Percentiles rank a stretch among this genome's conserved stretches.
These are phyloP conservation scores for Xestia c-nigrum DNA, from an alignment of 2,888 invertebrate species.

Conservation along the genomic window DNA sequence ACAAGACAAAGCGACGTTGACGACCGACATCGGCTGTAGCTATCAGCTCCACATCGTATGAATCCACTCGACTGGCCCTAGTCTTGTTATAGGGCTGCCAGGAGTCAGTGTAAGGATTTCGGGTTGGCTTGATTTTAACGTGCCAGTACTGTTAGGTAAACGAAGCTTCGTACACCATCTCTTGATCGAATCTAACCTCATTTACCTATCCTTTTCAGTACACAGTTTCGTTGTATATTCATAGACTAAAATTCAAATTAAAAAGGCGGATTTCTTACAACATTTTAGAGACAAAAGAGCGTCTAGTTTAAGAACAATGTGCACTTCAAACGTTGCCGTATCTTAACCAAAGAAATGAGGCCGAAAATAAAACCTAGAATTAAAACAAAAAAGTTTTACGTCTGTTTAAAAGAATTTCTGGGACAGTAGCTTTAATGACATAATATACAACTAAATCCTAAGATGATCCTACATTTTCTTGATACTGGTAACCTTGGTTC, in stretches of 20 bases:
- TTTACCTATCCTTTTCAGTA: conserved; percentile 1
- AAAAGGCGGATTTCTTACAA: background rate
- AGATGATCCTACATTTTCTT: conserved; percentile 39
- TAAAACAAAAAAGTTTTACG: conserved; percentile 39
- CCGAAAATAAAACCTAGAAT: conserved; percentile 45
- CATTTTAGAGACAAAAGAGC: conserved; percentile 28
- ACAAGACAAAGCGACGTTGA: conserved; percentile 89
- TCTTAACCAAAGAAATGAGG: conserved; percentile 16
- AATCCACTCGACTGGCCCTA: conserved; percentile 77
- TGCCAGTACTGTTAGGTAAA: conserved; percentile 34
- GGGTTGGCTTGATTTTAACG: conserved; percentile 51
- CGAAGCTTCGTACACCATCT: conserved; percentile 24
- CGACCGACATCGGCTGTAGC: conserved; percentile 85
- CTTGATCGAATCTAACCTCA: conserved; percentile 19
- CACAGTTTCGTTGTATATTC: background rate
- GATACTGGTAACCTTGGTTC: conserved; percentile 45
- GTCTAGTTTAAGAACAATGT: conserved; percentile 36
- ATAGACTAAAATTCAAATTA: conserved; percentile 9
- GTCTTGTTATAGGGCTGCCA: conserved; percentile 71
- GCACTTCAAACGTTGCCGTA: conserved; percentile 33
- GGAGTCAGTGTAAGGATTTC: conserved; percentile 59
- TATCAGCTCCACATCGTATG: conserved; percentile 82
- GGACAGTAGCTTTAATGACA: conserved; percentile 45
- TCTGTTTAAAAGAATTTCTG: conserved; percentile 44
- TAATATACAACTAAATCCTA: conserved; percentile 46